Evolutionary conservation across 2,113 vertebrate genomes (phyloP), one percentile per base, ranked within the genome.

Genomic region (Sitta europaea): DNA sequence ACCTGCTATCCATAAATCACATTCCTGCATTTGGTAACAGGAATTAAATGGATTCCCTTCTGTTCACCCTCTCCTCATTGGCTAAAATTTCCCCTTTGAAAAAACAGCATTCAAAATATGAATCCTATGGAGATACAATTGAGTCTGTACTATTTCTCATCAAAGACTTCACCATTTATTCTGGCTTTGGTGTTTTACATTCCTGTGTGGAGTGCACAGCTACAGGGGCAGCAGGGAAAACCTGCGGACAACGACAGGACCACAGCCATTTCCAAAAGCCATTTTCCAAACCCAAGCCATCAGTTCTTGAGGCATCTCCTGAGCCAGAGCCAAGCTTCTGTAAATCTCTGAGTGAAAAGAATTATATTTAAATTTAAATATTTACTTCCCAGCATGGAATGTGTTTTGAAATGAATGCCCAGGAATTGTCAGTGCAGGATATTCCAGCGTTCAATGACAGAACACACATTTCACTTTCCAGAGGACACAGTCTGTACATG

Each of bases 161-260:
- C 14, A 43, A 33, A 79, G 24, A 13, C 6, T 38, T 84, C 24
- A 61, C 38, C 24, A 21, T 47, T 53, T 53, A 12, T 53, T 40
- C 4, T 14, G 31, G 31, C 63, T 66, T 62, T 35, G 14, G 20
- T 53, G 28, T 14, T 94, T 66, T 48, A 7, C 43, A 8, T 43
- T 33, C 4, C 43, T 36, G 31, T 29, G 18, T 23, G 25, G n/a
- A 59, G 20, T 8, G 7, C 23, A 7, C 5, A 21, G 10, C 9
- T 12, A 0, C 29, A 47, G 40, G 33, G n/a, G 35, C 14, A 82
- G 47, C 35, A 42, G 25, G 25, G 62, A 25, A 11, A 70, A 6
- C 1, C 0, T 1, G 25, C 47, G 72, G 42, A 27, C 57, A 61
- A 1, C 13, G n/a, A n/a, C 77, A 74, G 24, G n/a, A 31, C 3